Percentiles rank a stretch among this genome's conserved stretches.
Evolutionary conservation across 92 coral and sea anemone genomes (phyloP).

Genomic region (Actinostola sp.): DNA sequence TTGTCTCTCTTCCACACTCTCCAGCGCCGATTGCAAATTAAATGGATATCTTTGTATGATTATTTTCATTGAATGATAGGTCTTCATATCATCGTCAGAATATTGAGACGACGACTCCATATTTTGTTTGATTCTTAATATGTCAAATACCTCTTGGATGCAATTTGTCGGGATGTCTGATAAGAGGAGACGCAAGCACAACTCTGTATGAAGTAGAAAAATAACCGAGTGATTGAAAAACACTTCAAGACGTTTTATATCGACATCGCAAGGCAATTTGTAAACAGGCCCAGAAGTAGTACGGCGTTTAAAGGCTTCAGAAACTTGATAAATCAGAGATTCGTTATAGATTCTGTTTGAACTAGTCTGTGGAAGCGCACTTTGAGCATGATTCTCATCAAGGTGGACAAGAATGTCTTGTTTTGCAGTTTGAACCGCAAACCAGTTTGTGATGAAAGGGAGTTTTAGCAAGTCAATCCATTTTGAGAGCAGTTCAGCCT

Average conservation of each 20-base stretch:
- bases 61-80: not conserved
- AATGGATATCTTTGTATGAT: too few species aligned
- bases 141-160: slow-evolving; percentile 19
- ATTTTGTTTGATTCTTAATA: slow-evolving; percentile 7
- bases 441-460: slow-evolving; percentile 22
- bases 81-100: not conserved
- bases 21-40: too few species aligned
- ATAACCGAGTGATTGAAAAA: slow-evolving; percentile 16
- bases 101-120: not conserved
- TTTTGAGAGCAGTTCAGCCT: too few species aligned
- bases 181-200: slow-evolving; percentile 5
- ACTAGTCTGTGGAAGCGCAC: not conserved
- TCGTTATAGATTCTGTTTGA: not conserved
- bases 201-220: not conserved
- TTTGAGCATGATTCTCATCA: not conserved
- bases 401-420: slow-evolving; percentile 18
- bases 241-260: not conserved
- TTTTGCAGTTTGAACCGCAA: slow-evolving; percentile 19
- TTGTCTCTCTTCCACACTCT: too few species aligned
- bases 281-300: not conserved
- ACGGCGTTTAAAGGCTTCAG: not conserved
- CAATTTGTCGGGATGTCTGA: not conserved
- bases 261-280: slow-evolving; percentile 2
- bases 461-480: slow-evolving; percentile 1
- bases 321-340: slow-evolving; percentile 5